Conservation (phyloP, 2,113 vertebrate genomes). For the Equus quagga region DNA sequence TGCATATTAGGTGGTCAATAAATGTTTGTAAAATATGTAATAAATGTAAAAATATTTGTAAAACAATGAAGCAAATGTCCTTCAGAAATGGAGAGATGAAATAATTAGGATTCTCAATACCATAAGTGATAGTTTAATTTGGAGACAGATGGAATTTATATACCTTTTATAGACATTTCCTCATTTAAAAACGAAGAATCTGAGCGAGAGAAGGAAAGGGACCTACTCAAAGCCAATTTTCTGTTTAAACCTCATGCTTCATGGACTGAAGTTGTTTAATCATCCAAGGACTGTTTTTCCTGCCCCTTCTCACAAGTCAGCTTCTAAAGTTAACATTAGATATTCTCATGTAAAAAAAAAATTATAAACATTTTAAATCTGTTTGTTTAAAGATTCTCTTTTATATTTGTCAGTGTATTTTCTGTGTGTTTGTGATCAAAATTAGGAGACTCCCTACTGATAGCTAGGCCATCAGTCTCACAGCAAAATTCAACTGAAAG, state of each 20-base stretch:
- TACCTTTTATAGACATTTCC: background rate
- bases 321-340: background rate
- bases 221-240: background rate
- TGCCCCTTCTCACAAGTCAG: background rate
- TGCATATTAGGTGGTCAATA: background rate
- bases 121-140: background rate
- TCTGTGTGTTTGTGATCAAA: slow-evolving; percentile 5
- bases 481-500: slow-evolving; percentile 19
- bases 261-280: background rate
- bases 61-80: background rate
- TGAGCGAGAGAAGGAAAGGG: background rate
- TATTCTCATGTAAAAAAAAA: background rate
- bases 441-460: background rate
- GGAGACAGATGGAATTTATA: background rate
- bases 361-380: background rate
- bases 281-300: background rate
- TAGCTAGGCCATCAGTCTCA: background rate
- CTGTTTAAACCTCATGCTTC: background rate
- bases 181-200: background rate
- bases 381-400: slow-evolving; percentile 45
- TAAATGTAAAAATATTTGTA: background rate
- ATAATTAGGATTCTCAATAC: background rate
- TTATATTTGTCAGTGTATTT: slow-evolving; percentile 6
- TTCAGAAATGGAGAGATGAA: background rate
- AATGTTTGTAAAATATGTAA: background rate